phyloP scores from a whole-genome alignment of 2,888 invertebrate species.

The Cenopis cana region DNA sequence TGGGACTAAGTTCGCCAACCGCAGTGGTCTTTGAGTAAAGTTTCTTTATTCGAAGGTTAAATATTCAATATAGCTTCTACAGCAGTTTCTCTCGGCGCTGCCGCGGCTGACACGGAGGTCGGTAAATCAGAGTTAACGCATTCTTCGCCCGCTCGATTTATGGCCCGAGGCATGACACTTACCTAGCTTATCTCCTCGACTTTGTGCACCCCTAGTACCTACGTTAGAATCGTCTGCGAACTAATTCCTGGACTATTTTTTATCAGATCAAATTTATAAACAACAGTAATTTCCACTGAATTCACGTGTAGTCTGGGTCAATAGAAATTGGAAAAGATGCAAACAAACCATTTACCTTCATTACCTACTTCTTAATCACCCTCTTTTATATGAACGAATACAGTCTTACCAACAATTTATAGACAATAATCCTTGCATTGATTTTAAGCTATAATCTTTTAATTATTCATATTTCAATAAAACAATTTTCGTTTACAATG shows the following conservation, averaged over 20 bases:
- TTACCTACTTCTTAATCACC: too few relatives aligned
- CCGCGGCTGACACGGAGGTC: slow-evolving; percentile 62
- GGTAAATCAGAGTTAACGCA: slow-evolving; percentile 78
- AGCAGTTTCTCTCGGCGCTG: slow-evolving; percentile 43
- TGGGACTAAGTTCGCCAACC: slow-evolving; percentile 26
- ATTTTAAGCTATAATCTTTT: too few relatives aligned
- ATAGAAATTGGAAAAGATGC: too few relatives aligned
- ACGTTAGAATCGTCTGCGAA: slow-evolving; percentile 35
- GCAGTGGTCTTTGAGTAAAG: slow-evolving; percentile 34
- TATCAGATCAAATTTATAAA: background rate
- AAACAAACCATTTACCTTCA: too few relatives aligned
- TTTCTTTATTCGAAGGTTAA: slow-evolving; percentile 40
- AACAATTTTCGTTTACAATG: too few relatives aligned
- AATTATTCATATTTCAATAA: too few relatives aligned
- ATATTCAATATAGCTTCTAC: slow-evolving; percentile 45
- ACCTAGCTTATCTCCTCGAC: slow-evolving; percentile 63
- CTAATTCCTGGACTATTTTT: slow-evolving; percentile 26
- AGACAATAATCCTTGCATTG: too few relatives aligned
- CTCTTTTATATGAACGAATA: too few relatives aligned
- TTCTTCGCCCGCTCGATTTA: slow-evolving; percentile 74
- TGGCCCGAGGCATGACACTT: slow-evolving; percentile 64
- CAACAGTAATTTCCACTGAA: slow-evolving; percentile 51
- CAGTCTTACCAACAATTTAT: too few relatives aligned
- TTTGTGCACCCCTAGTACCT: slow-evolving; percentile 63
- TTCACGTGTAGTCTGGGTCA: too few relatives aligned